phyloP scores from a whole-genome alignment of 2,888 invertebrate species.

The Entomobrya multifasciata region DNA sequence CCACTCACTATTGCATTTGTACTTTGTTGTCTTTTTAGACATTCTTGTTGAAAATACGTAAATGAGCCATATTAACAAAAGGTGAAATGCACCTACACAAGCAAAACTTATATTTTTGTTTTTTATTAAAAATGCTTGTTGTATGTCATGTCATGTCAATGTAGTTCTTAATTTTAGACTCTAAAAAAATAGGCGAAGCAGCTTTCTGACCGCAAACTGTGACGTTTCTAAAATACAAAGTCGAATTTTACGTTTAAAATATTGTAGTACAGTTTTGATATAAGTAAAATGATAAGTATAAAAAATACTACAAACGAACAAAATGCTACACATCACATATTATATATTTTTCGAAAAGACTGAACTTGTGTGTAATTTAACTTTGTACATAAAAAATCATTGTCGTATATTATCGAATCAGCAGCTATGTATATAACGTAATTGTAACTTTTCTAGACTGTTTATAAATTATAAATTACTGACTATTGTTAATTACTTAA shows the following conservation, averaged over 20 bases:
- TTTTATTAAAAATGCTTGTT: too few species aligned
- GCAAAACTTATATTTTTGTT: background rate
- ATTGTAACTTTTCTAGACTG: too few species aligned
- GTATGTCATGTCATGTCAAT: too few species aligned
- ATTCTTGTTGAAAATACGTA: background rate
- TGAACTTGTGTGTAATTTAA: constrained; percentile 56
- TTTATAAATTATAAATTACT: background rate
- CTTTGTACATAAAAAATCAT: constrained; percentile 47
- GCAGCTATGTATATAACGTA: too few species aligned
- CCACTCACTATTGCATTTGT: too few species aligned
- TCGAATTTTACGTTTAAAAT: constrained; percentile 13
- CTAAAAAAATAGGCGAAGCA: background rate
- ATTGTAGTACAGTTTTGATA: background rate
- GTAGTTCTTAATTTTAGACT: background rate
- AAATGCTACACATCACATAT: constrained; percentile 67
- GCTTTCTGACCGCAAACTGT: constrained; percentile 20
- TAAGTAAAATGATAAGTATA: too few species aligned
- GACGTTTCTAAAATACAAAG: background rate
- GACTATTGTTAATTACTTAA: background rate
- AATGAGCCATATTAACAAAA: background rate
- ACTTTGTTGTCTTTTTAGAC: too few species aligned
- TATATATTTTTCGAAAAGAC: constrained; percentile 71
- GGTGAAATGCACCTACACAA: background rate
- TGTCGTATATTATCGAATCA: background rate
- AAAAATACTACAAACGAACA: constrained; percentile 14